phyloP scores from a whole-genome alignment of 2,113 vertebrate genomes.

The Nerophis ophidion region DNA sequence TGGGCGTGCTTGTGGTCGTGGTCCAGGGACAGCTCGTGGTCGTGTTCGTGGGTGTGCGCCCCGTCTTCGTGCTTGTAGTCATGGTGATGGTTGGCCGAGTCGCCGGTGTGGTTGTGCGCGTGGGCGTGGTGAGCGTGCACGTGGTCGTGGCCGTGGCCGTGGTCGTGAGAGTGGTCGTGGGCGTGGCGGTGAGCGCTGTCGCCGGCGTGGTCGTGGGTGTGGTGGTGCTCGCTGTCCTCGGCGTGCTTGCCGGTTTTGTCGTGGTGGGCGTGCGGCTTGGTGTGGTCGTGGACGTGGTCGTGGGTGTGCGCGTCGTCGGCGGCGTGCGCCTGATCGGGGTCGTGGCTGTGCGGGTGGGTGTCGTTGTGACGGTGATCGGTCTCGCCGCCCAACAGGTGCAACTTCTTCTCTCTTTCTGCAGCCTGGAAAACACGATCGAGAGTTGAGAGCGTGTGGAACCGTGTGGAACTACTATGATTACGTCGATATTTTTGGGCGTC shows the following conservation, averaged over 20 bases:
- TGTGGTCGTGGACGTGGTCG: constrained; percentile 51
- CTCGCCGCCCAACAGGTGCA: constrained; percentile 50
- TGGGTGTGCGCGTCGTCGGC: constrained; percentile 22
- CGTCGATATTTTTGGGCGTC: no score
- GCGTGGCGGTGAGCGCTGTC: constrained; percentile 40
- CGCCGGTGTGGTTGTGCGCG: constrained; percentile 58
- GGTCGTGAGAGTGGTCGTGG: constrained; percentile 59
- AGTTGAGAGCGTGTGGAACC: neutral
- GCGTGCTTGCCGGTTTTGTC: constrained; percentile 19
- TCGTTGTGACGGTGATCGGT: constrained; percentile 60
- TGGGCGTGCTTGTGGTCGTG: constrained; percentile 68
- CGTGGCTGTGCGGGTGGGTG: constrained; percentile 12
- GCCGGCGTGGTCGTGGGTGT: constrained; percentile 47
- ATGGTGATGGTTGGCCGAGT: constrained; percentile 55
- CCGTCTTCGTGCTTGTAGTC: constrained; percentile 44
- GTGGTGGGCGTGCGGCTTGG: constrained; percentile 48
- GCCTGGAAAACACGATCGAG: constrained; percentile 38
- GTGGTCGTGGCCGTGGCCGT: constrained; percentile 55
- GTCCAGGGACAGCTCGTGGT: constrained; percentile 66
- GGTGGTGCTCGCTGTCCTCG: constrained; percentile 49
- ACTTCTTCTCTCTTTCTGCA: constrained; percentile 58
- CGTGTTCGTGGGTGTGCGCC: constrained; percentile 62
- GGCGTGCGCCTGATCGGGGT: constrained; percentile 12
- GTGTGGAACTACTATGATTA: no score
- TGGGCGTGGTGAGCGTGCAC: constrained; percentile 56